These are phyloP conservation scores for Lithophane leautieri DNA, from an alignment of 2,888 invertebrate species.

Conservation along the genomic window DNA sequence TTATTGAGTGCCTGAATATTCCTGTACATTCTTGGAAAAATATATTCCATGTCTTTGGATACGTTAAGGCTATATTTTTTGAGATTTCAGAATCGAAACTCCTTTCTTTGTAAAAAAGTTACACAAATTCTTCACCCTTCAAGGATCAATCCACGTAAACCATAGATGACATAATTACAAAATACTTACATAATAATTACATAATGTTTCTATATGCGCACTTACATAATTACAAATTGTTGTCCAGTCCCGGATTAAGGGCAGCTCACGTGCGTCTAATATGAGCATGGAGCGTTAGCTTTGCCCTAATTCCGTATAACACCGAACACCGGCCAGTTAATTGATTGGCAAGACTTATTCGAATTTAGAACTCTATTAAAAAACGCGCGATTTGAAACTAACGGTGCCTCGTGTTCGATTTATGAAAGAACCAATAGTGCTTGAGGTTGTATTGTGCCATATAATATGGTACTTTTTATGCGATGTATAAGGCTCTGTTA, in stretches of 20 bases:
- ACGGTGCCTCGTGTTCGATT: constrained; percentile 30
- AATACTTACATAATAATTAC: too few relatives aligned
- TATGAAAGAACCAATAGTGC: constrained; percentile 29
- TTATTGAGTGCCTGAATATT: neutral
- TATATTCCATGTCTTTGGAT: neutral
- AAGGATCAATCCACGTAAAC: neutral
- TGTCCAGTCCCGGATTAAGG: constrained; percentile 50
- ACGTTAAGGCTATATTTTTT: neutral
- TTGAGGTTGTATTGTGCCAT: constrained; percentile 10
- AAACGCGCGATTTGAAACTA: constrained; percentile 31
- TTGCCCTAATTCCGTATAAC: constrained; percentile 51
- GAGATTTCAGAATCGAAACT: neutral
- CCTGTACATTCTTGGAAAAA: too few relatives aligned
- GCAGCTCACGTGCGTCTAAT: constrained; percentile 56
- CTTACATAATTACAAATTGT: constrained; percentile 48
- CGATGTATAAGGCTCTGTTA: neutral
- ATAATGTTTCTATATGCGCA: constrained; percentile 15
- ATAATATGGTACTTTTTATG: constrained; percentile 4
- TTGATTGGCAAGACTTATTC: constrained; percentile 48
- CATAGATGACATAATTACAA: too few relatives aligned
- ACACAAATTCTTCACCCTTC: neutral
- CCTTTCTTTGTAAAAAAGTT: neutral
- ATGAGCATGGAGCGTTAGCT: constrained; percentile 47
- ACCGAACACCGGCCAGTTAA: constrained; percentile 39
- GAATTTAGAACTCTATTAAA: constrained; percentile 40